Evolutionary conservation across 92 coral and sea anemone genomes (phyloP).

Genomic region (Muricea muricata): DNA sequence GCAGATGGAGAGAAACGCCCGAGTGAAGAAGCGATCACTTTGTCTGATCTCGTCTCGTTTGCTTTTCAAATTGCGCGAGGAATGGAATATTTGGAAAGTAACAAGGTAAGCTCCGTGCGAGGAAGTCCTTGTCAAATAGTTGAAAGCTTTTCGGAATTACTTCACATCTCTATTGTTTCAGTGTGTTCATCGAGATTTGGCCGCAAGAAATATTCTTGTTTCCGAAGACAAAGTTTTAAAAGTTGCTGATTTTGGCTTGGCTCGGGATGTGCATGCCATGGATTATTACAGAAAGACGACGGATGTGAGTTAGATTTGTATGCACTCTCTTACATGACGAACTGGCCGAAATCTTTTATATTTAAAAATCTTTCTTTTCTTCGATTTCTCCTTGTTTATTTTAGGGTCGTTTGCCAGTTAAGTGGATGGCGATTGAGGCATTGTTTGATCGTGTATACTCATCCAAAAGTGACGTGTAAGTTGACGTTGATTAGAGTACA

Average conservation of each 20-base stretch:
- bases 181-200: slow-evolving; percentile 98
- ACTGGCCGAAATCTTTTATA: neutral
- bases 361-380: neutral
- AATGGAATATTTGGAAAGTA: slow-evolving; percentile 92
- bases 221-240: slow-evolving; percentile 81
- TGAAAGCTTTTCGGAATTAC: neutral
- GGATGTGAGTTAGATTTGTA: slow-evolving; percentile 73
- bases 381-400: neutral
- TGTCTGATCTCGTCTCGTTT: slow-evolving; percentile 84
- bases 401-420: slow-evolving; percentile 42
- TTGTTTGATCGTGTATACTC: slow-evolving; percentile 46
- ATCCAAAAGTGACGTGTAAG: slow-evolving; percentile 45
- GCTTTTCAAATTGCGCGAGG: slow-evolving; percentile 91
- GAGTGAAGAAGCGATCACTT: slow-evolving; percentile 37
- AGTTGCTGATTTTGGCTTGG: slow-evolving; percentile 96
- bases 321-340: neutral
- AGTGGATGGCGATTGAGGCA: slow-evolving; percentile 50
- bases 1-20: slow-evolving; percentile 27
- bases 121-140: no score
- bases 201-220: slow-evolving; percentile 92
- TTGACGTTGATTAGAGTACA: neutral
- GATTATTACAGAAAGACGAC: slow-evolving; percentile 99
- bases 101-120: no score
- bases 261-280: slow-evolving; percentile 90
- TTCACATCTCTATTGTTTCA: neutral